Conservation (phyloP, 2,113 vertebrate genomes). For the Rhineura floridana region DNA sequence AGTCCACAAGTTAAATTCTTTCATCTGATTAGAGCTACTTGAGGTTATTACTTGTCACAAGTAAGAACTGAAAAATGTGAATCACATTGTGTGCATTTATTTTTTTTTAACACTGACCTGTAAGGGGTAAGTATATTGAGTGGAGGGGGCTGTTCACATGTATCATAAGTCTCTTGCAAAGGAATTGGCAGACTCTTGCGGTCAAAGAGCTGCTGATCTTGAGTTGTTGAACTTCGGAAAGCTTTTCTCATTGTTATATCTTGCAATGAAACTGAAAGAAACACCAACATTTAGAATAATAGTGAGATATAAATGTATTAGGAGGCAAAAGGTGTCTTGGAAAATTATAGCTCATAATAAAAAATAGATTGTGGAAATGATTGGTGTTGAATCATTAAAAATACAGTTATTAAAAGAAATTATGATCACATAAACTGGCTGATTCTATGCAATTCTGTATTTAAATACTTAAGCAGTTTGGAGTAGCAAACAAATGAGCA, state of each 20-base stretch:
- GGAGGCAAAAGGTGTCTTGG: background rate
- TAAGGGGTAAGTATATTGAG: slow-evolving; percentile 96
- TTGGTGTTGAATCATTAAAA: background rate
- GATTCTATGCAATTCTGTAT: background rate
- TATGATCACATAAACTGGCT: background rate
- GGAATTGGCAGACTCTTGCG: slow-evolving; percentile 93
- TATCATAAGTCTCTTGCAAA: slow-evolving; percentile 91
- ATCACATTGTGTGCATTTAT: background rate
- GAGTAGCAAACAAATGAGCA: background rate
- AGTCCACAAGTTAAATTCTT: slow-evolving; percentile 2
- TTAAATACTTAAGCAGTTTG: background rate
- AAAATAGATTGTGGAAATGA: background rate
- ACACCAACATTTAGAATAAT: slow-evolving; percentile 17
- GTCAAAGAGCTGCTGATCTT: slow-evolving; percentile 97
- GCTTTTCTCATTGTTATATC: slow-evolving; percentile 99
- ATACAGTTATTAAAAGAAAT: background rate
- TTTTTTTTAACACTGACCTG: slow-evolving; percentile 82
- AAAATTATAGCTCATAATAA: background rate
- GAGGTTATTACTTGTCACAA: background rate
- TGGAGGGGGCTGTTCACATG: slow-evolving; percentile 95
- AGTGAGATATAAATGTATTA: background rate
- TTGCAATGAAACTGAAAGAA: slow-evolving; percentile 90
- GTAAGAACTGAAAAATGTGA: background rate
- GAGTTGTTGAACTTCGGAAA: slow-evolving; percentile 94
- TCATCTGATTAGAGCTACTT: slow-evolving; percentile 13